These are phyloP conservation scores for Polydrusus pterygomalis DNA, from an alignment of 2,888 invertebrate genomes.

Conservation along the genomic window DNA sequence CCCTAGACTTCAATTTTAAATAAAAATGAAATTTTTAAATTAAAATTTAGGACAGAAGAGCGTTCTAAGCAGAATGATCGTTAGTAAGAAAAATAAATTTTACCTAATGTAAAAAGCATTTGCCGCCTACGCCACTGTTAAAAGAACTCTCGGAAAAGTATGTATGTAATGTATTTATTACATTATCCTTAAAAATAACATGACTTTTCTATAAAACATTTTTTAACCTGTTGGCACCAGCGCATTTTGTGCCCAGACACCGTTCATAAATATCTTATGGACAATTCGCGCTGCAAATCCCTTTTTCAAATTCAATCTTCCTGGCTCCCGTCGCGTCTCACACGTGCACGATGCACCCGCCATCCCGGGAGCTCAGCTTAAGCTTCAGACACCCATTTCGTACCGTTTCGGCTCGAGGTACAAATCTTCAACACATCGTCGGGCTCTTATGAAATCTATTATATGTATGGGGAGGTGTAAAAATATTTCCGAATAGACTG, in stretches of 20 bases:
- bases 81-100: too few relatives aligned
- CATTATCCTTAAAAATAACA: not conserved
- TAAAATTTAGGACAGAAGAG: too few relatives aligned
- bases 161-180: not conserved
- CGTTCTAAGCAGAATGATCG: too few relatives aligned
- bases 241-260: slow-evolving; percentile 42
- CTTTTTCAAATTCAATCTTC: slow-evolving; percentile 68
- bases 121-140: not conserved
- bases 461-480: not conserved
- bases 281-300: slow-evolving; percentile 66
- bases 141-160: too few relatives aligned
- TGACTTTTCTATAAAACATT: not conserved
- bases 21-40: too few relatives aligned
- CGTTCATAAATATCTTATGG: slow-evolving; percentile 69
- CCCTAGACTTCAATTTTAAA: too few relatives aligned
- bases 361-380: slow-evolving; percentile 47
- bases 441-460: slow-evolving; percentile 22
- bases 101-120: not conserved
- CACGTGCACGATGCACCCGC: slow-evolving; percentile 45
- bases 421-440: slow-evolving; percentile 49
- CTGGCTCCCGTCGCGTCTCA: slow-evolving; percentile 59
- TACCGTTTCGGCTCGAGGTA: slow-evolving; percentile 46
- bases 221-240: slow-evolving; percentile 2
- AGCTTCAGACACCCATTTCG: slow-evolving; percentile 45
- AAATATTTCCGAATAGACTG: not conserved